A percentile compares a stretch with the other conserved stretches of the same genome.
Evolutionary conservation across 1,140 invertebrate genomes (phyloP).

Genomic region (Thaumatotibia leucotreta): DNA sequence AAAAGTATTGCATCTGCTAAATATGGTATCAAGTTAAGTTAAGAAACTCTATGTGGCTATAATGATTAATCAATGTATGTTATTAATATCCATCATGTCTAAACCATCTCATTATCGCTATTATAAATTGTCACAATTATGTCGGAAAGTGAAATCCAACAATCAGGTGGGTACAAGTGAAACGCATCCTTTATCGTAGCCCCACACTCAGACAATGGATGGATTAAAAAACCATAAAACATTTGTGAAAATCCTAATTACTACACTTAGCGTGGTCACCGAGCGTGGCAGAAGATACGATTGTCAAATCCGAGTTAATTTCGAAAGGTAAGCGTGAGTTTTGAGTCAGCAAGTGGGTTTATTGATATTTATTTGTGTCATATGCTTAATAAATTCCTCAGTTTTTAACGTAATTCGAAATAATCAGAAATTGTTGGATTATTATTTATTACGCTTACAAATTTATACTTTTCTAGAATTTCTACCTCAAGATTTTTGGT

Average conservation of each 20-base stretch:
- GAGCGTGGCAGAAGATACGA: background rate
- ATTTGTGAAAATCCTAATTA: constrained; percentile 10
- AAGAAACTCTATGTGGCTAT: too few species aligned
- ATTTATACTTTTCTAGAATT: too few species aligned
- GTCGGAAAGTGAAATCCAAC: background rate
- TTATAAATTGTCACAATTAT: constrained; percentile 1
- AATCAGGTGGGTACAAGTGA: background rate
- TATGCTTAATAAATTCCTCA: too few species aligned
- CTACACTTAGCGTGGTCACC: background rate
- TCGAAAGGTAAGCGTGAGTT: background rate
- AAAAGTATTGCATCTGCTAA: too few species aligned
- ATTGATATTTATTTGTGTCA: too few species aligned
- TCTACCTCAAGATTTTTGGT: too few species aligned
- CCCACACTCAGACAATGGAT: background rate
- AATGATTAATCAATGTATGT: background rate
- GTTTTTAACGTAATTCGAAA: too few species aligned
- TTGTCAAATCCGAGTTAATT: constrained; percentile 3
- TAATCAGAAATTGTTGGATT: too few species aligned
- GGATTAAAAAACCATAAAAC: constrained; percentile 7
- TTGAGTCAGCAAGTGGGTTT: too few species aligned
- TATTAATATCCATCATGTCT: background rate
- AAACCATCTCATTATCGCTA: background rate
- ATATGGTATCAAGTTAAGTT: too few species aligned
- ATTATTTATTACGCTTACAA: too few species aligned
- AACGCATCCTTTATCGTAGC: constrained; percentile 1